Base-by-base conservation (phyloP, 2,113 vertebrate species). In the Tenebrosternarchus preto region DNA sequence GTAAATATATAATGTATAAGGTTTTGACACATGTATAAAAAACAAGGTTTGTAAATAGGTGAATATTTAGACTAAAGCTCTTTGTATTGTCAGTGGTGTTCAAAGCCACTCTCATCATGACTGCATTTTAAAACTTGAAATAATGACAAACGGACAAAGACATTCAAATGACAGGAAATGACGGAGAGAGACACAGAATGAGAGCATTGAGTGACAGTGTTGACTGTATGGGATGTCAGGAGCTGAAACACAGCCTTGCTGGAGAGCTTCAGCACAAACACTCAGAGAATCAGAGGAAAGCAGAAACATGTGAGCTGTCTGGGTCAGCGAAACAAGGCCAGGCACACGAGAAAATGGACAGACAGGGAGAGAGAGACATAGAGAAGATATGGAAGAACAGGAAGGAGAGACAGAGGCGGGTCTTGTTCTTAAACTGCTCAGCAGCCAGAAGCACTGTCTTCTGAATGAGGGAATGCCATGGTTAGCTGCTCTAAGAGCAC, bases 181-280 rank as follows among this genome's bases (percentile, higher is more conserved):
- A 81, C 36, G 24, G 36, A 77, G 50, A 83, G 20, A 77, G 29
- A 82, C 2, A 74, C 50, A 69, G 66, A 80, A 57, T 74, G 72
- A 61, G 36, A 56, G 73, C 22, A 19, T 39, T 20, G 22, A 73
- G 29, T 33, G 76, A 57, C 29, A 25, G 19, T 15, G 22, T 20
- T 56, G 15, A 31, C 11, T 68, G 61, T 1, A 55, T 64, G 31
- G 57, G 59, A 46, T 63, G 43, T 60, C 60, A 43, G 66, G 59
- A 76, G 43, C 61, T 80, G 43, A 70, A 69, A 75, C 66, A 72
- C 46, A 39, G 67, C 56, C 61, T 19, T 53, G 29, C 25, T 43
- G 16, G 66, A 57, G 19, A 72, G 61, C 20, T 75, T 43, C 22
- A 76, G 27, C 6, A 27, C 63, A 5, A 79, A 79, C 36, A 25